phyloP scores from a whole-genome alignment of 2,113 vertebrate species.

The Suricata suricatta region DNA sequence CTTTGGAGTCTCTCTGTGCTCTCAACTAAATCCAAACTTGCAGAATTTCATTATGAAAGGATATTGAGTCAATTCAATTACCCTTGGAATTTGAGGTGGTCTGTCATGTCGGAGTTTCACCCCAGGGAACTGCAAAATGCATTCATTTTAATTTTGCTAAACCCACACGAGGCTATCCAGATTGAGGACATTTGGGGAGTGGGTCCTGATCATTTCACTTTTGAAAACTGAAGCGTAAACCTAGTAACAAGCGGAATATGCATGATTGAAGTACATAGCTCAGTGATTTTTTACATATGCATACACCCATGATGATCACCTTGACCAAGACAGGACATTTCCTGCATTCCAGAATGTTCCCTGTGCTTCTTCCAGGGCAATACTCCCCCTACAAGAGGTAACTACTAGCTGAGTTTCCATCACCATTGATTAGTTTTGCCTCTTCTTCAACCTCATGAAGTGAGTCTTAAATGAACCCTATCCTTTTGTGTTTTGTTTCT shows the following conservation, averaged over 20 bases:
- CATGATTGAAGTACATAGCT: background rate
- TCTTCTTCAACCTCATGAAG: slow-evolving; percentile 12
- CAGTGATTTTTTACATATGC: background rate
- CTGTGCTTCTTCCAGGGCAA: background rate
- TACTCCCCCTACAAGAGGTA: background rate
- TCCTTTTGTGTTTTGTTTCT: background rate
- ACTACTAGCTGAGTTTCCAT: background rate
- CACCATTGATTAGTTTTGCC: background rate
- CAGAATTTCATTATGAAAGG: slow-evolving; percentile 73
- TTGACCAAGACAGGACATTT: background rate
- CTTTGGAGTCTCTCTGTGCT: slow-evolving; percentile 73
- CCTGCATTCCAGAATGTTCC: background rate
- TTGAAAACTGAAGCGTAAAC: background rate
- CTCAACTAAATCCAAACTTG: slow-evolving; percentile 78
- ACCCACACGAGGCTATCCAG: background rate
- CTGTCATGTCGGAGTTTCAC: slow-evolving; percentile 60
- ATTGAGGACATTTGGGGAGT: slow-evolving; percentile 25
- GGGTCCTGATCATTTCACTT: background rate
- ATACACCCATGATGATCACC: background rate
- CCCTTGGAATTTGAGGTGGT: slow-evolving; percentile 69
- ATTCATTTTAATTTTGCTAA: slow-evolving; percentile 69
- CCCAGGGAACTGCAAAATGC: slow-evolving; percentile 39
- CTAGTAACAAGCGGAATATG: background rate
- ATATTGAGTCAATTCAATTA: slow-evolving; percentile 77
- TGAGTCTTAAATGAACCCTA: background rate